Conservation (phyloP, 2,888 invertebrate species). For the Ichneumon xanthorius region DNA sequence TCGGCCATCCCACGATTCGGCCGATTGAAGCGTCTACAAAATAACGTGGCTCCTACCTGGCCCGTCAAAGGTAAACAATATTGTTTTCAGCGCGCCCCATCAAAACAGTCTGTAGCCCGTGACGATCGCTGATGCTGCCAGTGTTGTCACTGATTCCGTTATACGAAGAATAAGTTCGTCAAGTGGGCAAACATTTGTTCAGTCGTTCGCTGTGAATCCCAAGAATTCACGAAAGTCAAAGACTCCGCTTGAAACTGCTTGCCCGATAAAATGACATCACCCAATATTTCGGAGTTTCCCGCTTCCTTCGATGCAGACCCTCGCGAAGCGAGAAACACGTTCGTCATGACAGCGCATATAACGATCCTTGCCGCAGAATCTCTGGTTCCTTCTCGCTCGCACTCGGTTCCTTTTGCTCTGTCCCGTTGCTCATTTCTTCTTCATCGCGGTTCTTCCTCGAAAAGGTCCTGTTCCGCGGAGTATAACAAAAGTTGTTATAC, state of each 20-base stretch:
- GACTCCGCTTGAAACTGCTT: background rate
- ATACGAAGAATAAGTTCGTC: background rate
- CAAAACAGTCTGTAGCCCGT: too few relatives aligned
- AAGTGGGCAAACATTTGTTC: constrained; percentile 6
- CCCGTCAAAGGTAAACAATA: too few relatives aligned
- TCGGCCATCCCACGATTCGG: too few relatives aligned
- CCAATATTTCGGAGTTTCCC: constrained; percentile 38
- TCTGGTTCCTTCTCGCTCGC: constrained; percentile 10
- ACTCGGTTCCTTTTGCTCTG: too few relatives aligned
- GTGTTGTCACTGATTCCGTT: background rate
- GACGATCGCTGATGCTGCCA: background rate
- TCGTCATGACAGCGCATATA: background rate
- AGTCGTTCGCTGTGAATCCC: background rate
- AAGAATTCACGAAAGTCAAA: background rate
- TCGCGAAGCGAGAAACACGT: constrained; percentile 11
- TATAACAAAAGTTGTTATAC: background rate
- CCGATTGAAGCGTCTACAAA: too few relatives aligned
- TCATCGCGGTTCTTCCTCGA: constrained; percentile 36
- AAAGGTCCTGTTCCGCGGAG: constrained; percentile 46
- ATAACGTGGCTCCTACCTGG: too few relatives aligned
- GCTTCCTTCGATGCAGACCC: background rate
- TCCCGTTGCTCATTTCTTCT: constrained; percentile 9
- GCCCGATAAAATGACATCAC: constrained; percentile 19
- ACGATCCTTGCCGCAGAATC: constrained; percentile 33
- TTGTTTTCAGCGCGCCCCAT: too few relatives aligned